Base-by-base conservation (phyloP, 1,140 invertebrate genomes). In the Dreissena rostriformis region DNA sequence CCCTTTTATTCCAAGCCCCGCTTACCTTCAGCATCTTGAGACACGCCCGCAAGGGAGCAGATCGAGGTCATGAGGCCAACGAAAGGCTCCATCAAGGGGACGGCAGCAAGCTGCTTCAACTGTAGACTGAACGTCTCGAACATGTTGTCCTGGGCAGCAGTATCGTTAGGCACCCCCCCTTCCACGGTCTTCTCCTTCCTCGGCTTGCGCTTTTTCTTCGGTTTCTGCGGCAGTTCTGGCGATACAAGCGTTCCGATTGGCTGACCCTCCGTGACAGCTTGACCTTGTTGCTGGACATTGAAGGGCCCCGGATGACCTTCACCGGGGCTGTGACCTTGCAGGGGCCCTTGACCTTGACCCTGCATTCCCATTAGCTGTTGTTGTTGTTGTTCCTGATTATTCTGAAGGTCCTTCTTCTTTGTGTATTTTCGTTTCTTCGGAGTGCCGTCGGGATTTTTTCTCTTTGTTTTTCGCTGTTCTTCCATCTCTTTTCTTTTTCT, bases 121-220 rank as follows among this genome's bases (percentile, higher is more conserved):
- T 98, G 97, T 28, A 95, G 94, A 95, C 98, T 96, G 49, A 98
- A 94, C 89, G 96, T 96, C 88, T 98, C 98, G 86, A 98, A 96
- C 90, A 96, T 98, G 11, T 96, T 96, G 91, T 98, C 97, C 92
- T 94, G 98, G 97, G 88, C 98, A 97, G 19, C 97, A 94, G 89
- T 97, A 14, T 74, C 86, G 8, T 39, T 39, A 39, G 39, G 39
- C 82, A 90, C 87, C 79, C 88, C 79, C 82, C 89, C 84, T 65
- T 88, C 84, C 86, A 91, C 24, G 66, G 77, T 66, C 86, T 91
- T 86, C 52, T 87, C 86, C 75, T 85, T 82, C 65, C 86, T 86
- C 6, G 39, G 49, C 71, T 87, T 87, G 15, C 78, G 66, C 49
- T 57, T 78, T 39, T 80, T 77, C 24, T 78, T 84, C 61, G 77